Conservation (phyloP, 2,113 vertebrate species). For the Eretmochelys imbricata region DNA sequence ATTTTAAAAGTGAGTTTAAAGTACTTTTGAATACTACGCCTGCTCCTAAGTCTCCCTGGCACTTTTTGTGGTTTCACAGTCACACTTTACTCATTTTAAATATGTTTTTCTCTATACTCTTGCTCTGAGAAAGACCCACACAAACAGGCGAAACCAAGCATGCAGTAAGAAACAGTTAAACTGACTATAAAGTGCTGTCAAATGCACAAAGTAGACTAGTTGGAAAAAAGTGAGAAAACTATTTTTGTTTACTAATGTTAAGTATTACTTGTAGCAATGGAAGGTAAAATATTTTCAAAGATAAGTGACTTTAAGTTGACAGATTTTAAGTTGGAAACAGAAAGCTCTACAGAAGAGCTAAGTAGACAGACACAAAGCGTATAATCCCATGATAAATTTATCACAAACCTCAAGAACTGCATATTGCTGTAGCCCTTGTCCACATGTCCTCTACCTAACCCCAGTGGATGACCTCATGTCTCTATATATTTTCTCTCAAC, state of each 20-base stretch:
- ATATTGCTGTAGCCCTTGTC: not conserved
- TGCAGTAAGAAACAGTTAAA: not conserved
- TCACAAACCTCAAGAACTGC: not conserved
- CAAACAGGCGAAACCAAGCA: not conserved
- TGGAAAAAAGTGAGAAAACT: not conserved
- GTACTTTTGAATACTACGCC: not conserved
- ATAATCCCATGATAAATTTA: not conserved
- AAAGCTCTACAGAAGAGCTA: rapidly evolving
- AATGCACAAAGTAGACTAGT: not conserved
- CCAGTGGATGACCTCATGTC: not conserved
- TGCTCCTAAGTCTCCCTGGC: not conserved
- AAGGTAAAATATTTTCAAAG: not conserved
- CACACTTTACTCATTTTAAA: not conserved
- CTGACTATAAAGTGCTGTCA: not conserved
- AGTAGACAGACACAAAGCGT: not conserved
- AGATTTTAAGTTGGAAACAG: not conserved
- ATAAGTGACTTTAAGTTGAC: rapidly evolving
- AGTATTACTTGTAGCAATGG: not conserved
- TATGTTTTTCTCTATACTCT: not conserved
- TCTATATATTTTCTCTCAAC: not conserved
- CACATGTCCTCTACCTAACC: not conserved
- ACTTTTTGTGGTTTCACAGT: not conserved
- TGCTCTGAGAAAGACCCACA: not conserved
- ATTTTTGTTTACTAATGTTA: not conserved
- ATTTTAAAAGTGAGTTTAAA: not conserved